Conservation (phyloP, 2,888 invertebrate genomes). For the Callinectes sapidus region DNA sequence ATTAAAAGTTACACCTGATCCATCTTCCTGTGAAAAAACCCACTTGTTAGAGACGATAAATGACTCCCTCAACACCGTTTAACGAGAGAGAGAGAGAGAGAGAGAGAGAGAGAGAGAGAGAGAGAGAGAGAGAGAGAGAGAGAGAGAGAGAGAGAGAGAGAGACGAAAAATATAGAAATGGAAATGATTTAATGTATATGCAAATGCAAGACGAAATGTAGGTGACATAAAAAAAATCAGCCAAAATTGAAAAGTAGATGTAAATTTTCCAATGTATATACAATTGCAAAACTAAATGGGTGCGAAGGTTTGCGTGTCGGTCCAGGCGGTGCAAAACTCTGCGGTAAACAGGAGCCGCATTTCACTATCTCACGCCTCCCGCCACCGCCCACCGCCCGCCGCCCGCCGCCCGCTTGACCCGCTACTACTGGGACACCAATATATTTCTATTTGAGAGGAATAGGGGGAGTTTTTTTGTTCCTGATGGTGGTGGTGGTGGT, state of each 20-base stretch:
- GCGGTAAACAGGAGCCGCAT: neutral
- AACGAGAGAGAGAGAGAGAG: neutral
- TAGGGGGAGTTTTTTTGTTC: neutral
- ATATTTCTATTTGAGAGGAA: neutral
- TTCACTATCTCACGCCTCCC: neutral
- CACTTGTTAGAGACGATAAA: neutral
- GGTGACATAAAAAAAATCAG: neutral
- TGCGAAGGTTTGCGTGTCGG: neutral
- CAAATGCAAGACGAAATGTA: neutral
- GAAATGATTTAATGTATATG: neutral
- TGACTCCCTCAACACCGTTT: neutral
- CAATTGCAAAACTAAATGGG: neutral
- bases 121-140: neutral
- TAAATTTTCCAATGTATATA: neutral
- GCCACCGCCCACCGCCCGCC: neutral
- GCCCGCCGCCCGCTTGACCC: neutral
- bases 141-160: slow-evolving; percentile 14
- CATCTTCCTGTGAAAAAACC: neutral
- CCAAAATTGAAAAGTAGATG: neutral
- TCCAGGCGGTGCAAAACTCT: neutral
- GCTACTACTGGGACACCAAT: too few relatives aligned
- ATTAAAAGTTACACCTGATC: neutral
- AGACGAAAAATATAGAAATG: neutral
- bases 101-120: neutral
- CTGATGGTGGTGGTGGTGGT: too few relatives aligned